Evolutionary conservation across 1,140 invertebrate genomes (phyloP), one percentile per base, ranked within the genome.

Genomic region (Sminthurinus signatus): DNA sequence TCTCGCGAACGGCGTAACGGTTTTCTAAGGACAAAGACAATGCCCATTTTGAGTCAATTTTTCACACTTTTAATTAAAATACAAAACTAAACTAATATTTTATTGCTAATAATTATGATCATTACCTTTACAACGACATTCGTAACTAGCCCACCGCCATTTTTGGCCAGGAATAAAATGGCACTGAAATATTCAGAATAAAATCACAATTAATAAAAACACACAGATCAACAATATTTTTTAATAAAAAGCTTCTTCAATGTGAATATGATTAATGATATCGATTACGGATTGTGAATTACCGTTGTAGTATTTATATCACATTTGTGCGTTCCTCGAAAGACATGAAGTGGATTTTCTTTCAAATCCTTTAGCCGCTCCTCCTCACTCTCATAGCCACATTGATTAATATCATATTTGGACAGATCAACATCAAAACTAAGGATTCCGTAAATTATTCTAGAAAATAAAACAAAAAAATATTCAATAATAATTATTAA

Each of bases 291-390:
- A n/a, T n/a, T n/a, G n/a, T n/a, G 32, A 36, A 5, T 36, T 15
- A 36, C 32, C 15, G 63, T 59, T 3, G 28, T 25, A 25, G 15
- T 21, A 21, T 5, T 29, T 64, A 46, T 48, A 55, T 71, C 64
- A 51, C 69, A 71, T 66, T 71, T 71, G 43, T 71, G 65, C 19
- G 69, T 71, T 54, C 64, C 61, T 17, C 65, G 65, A 62, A 71
- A 68, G 48, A 48, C 43, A 48, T 60, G 54, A 32, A 68, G 56
- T 31, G 69, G 69, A 63, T 70, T 67, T 21, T 43, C 39, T 23
- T 23, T 25, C 19, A n/a, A 19, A 32, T 63, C 62, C 10, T 44
- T 27, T 14, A 31, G n/a, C 17, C 8, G 29, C 14, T 67, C 64
- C 15, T 48, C 50, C 29, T 60, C 61, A 21, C 44, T 43, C 1